Evolutionary conservation across 2,113 vertebrate species (phyloP).

Genomic region (Alethe diademata): DNA sequence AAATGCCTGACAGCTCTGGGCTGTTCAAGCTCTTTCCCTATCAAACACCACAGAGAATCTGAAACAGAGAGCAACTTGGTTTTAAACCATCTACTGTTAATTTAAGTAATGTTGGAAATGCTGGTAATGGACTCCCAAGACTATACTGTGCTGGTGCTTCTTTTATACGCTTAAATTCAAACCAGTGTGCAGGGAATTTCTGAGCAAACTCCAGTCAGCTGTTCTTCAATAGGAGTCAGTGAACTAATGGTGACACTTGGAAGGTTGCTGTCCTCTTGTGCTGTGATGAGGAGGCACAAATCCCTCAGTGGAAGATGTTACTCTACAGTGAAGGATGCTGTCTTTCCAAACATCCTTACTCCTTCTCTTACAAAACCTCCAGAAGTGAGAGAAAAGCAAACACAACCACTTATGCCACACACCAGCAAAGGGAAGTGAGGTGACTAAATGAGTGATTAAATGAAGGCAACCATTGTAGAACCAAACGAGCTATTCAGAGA

Average conservation of each 20-base stretch:
- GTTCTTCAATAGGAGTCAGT: not conserved
- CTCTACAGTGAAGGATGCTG: not conserved
- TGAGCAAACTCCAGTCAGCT: not conserved
- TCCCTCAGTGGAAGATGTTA: not conserved
- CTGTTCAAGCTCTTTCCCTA: not conserved
- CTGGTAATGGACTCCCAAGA: not conserved
- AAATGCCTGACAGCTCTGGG: not conserved
- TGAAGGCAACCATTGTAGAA: not conserved
- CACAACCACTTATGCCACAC: not conserved
- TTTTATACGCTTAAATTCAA: not conserved
- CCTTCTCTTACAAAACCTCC: not conserved
- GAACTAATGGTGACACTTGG: not conserved
- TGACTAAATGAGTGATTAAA: not conserved
- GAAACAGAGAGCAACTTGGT: not conserved
- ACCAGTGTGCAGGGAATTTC: not conserved
- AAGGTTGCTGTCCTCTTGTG: not conserved
- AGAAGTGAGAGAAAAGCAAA: not conserved
- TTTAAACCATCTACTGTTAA: not conserved
- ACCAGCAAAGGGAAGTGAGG: not conserved
- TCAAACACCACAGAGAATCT: not conserved
- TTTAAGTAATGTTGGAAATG: not conserved
- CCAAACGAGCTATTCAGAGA: not conserved
- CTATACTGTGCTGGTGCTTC: not conserved
- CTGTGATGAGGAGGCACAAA: not conserved
- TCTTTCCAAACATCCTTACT: not conserved